Percentiles rank a stretch among this genome's conserved stretches.
Evolutionary conservation across 2,113 vertebrate species (phyloP).

Genomic region (Sphaerodactylus townsendi): DNA sequence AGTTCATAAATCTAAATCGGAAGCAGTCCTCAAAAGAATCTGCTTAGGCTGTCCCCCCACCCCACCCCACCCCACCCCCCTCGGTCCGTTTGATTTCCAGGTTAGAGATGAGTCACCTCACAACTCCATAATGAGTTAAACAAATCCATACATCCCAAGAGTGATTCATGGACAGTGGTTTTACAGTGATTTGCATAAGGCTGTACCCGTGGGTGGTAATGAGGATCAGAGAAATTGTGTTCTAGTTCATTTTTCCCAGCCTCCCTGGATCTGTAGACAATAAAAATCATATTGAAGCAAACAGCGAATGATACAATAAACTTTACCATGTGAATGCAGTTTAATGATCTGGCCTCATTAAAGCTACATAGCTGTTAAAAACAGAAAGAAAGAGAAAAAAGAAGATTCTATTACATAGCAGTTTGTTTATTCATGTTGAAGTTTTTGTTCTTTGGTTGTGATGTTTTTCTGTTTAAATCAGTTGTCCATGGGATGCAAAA

Average conservation of each 20-base stretch:
- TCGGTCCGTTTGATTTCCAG: slow-evolving; percentile 17
- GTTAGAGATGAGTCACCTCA: slow-evolving; percentile 38
- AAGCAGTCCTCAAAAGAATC: slow-evolving; percentile 17
- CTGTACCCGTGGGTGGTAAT: slow-evolving; percentile 27
- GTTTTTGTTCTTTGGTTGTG: neutral
- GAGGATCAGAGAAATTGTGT: slow-evolving; percentile 44
- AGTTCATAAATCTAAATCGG: neutral
- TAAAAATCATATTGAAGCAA: slow-evolving; percentile 62
- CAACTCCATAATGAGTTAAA: slow-evolving; percentile 7
- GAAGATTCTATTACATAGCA: no score
- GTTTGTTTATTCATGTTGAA: no score
- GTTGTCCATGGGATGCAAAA: slow-evolving; percentile 34
- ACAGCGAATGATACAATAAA: slow-evolving; percentile 51
- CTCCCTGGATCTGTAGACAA: slow-evolving; percentile 64
- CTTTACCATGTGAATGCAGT: slow-evolving; percentile 50
- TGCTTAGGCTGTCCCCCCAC: neutral
- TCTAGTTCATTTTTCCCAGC: slow-evolving; percentile 39
- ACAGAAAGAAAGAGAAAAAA: neutral
- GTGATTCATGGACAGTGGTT: slow-evolving; percentile 50
- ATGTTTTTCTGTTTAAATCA: slow-evolving; percentile 27
- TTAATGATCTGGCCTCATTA: slow-evolving; percentile 55
- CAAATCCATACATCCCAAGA: neutral
- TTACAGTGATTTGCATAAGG: slow-evolving; percentile 18
- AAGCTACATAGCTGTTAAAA: slow-evolving; percentile 13
- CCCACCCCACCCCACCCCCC: neutral